Conservation (phyloP, 1,140 invertebrate genomes). For the Cherax quadricarinatus region DNA sequence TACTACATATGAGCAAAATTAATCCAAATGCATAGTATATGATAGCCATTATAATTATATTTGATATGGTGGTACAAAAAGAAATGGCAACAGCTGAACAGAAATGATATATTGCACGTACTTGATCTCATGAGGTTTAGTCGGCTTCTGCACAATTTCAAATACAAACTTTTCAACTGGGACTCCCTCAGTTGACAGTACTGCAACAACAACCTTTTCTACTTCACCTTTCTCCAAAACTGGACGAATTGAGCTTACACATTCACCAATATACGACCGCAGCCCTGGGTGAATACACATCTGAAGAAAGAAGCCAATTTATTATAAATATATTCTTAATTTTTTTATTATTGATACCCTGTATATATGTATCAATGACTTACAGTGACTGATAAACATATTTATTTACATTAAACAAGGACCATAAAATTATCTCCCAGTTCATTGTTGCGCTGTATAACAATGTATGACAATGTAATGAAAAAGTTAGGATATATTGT, state of each 20-base stretch:
- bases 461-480: no score
- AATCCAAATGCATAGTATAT: no score
- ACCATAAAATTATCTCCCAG: no score
- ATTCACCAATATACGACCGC: conserved; percentile 63
- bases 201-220: conserved; percentile 55
- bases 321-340: neutral
- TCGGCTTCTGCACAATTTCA: conserved; percentile 60
- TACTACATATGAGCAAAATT: no score
- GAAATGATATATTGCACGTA: neutral
- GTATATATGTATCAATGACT: neutral
- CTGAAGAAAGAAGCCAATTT: conserved; percentile 15
- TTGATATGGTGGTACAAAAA: no score
- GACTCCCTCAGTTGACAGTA: conserved; percentile 29
- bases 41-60: no score
- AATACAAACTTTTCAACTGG: conserved; percentile 66
- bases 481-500: no score
- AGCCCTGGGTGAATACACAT: conserved; percentile 66
- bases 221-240: conserved; percentile 66
- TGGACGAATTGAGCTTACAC: conserved; percentile 53
- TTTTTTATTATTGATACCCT: neutral
- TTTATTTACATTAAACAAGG: no score
- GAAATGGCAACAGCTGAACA: no score
- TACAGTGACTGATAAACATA: no score
- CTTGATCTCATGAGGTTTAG: conserved; percentile 55
- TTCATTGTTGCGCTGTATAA: no score